Base-by-base conservation (phyloP, 2,113 vertebrate species). In the Stercorarius parasiticus region DNA sequence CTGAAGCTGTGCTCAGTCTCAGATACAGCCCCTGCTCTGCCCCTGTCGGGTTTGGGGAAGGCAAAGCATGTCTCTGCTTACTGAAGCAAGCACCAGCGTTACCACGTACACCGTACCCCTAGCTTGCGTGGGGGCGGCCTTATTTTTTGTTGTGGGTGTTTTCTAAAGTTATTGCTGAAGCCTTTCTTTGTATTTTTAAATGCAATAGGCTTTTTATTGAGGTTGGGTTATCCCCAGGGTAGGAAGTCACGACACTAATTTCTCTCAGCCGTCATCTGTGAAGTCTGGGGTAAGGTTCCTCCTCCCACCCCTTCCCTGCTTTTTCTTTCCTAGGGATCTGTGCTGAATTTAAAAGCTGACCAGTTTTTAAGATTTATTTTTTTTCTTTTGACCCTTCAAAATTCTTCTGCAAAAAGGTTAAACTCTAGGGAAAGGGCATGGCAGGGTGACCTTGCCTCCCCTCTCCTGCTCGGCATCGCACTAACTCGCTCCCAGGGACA, bases 221-320 rank as follows among this genome's bases (percentile, higher is more conserved):
- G 83, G 7, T n/a, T 67, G 67, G 58, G 85, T 80, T 86, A 56
- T 77, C 67, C 66, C 77, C 64, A 64, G 56, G 88, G 56, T 83
- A 81, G 47, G 72, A 87, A 76, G 78, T 53, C 10, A 26, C 92
- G 91, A 80, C 67, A 43, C 67, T 82, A 30, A 71, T 95, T 96
- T 82, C 77, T 88, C 80, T 80, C 49, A 67, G 30, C 67, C 65
- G 40, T 91, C 80, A 79, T 65, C 65, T 71, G 34, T 62, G 58
- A 95, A 47, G 58, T 77, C 73, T 81, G 53, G 86, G 47, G 45
- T 66, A 53, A 86, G 72, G 42, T 86, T 92, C 43, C 25, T 80
- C 64, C 59, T 76, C 47, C 77, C 53, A 56, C 65, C 40, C 38
- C 55, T 78, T 78, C n/a, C 27, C 58, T 71, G 34, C 72, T 76